Base-by-base conservation (phyloP, 1,140 invertebrate genomes). In the Babylonia areolata region DNA sequence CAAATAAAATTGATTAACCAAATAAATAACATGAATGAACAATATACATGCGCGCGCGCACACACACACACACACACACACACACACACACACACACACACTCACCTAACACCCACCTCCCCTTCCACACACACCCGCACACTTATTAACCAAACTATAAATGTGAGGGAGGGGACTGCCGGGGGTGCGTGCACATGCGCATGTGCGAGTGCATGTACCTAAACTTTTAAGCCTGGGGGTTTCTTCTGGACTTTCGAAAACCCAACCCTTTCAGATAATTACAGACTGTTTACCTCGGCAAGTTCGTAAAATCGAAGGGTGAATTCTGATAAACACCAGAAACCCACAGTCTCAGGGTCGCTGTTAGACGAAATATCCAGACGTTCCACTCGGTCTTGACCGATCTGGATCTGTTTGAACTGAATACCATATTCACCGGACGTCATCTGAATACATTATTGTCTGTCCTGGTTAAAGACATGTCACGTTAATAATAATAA, bases 1-100 rank as follows among this genome's bases (percentile, higher is more conserved):
- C n/a, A n/a, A n/a, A n/a, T n/a, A n/a, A n/a, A n/a, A n/a, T n/a
- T 5, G 31, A 9, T n/a, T n/a, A n/a, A n/a, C n/a, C 20, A 54
- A 11, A 54, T 54, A 9, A 54, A 54, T 54, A 9, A 9, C 9
- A 54, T 9, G 20, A 20, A 54, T 54, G 20, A 54, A 54, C 9
- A 54, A 54, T 54, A 54, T 54, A 54, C 20, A 54, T 11, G 20
- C 58, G n/a, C 58, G 23, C 58, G n/a, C 58, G n/a, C 58, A 64
- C 58, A 64, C 58, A 69, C 58, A 69, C 58, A 69, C 58, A 69
- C 58, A 69, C 58, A 69, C 58, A 69, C 58, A 69, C 58, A 69
- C 58, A 69, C 58, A 69, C 58, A 69, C 58, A 3, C 58, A 69
- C 58, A 3, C 58, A 69, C 58, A 69, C 58, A 69, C 58, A 69